Evolutionary conservation across 2,888 invertebrate genomes (phyloP), one percentile per base, ranked within the genome.

Genomic region (Apocheima hispidaria): DNA sequence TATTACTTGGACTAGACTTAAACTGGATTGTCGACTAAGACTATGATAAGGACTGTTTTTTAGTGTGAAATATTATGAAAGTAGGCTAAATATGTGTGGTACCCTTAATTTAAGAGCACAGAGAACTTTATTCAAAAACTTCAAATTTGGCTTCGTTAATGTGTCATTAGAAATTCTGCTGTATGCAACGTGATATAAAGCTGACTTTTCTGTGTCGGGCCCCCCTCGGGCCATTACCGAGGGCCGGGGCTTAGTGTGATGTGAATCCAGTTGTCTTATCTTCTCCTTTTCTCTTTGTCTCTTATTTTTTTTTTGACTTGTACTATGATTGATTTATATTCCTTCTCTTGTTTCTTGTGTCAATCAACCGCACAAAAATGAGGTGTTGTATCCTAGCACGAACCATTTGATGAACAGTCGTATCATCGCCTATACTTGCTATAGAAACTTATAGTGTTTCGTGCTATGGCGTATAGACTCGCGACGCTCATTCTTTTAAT

Each of bases 401-500:
- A 44, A 28, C 9, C 9, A 16, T 10, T 28, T n/a, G 9, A 16
- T 10, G 10, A 9, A 4, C 9, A 23, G 4, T 16, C 14, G 1
- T 14, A 23, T 36, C 5, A 16, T 16, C 14, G 16, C 16, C 36
- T 14, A 23, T n/a, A 14, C 26, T 2, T 28, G 7, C 9, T 10
- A 28, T 7, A 28, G 2, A 9, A 1, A 28, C 28, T 28, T 30
- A 46, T 6, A 30, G 16, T 46, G 18, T 46, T 46, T 30, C 20
- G 46, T 28, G 10, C 10, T 28, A 44, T 16, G 26, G 28, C 20
- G 1, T 71, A 71, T 78, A 74, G 71, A 68, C 61, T 64, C 67
- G 68, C 63, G 63, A 62, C 66, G 69, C 66, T 73, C 73, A 75
- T 77, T 77, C 75, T 75, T 75, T 69, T 26, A 71, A 75, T 76